Evolutionary conservation across 1,140 invertebrate species (phyloP).

Genomic region (Drosophila takahashii): DNA sequence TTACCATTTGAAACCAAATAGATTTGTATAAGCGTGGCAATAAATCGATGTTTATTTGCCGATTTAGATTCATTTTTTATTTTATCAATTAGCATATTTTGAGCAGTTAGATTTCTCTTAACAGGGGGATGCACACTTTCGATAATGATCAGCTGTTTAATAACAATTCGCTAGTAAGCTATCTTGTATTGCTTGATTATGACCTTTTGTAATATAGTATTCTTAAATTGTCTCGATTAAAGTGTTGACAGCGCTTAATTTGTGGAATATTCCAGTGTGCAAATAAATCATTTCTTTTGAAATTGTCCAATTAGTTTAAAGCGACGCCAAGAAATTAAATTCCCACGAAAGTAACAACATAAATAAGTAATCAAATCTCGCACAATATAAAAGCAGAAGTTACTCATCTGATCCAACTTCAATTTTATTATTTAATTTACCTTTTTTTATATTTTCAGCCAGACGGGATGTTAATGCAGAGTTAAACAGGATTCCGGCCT

Average conservation of each 20-base stretch:
- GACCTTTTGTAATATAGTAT: constrained; percentile 7
- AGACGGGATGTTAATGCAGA: constrained; percentile 7
- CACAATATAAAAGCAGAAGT: too few species aligned
- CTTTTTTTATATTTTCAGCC: constrained; percentile 31
- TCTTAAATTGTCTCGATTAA: constrained; percentile 23
- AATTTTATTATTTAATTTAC: not conserved
- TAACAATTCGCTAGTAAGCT: constrained; percentile 1
- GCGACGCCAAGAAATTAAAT: not conserved
- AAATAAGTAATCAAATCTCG: too few species aligned
- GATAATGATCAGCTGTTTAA: not conserved
- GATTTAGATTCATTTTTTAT: not conserved
- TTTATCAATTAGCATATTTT: not conserved
- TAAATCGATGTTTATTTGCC: not conserved
- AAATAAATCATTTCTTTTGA: not conserved
- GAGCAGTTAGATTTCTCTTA: not conserved
- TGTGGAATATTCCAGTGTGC: constrained; percentile 40
- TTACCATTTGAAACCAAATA: not conserved
- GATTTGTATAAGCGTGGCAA: constrained; percentile 7
- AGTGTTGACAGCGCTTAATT: constrained; percentile 40
- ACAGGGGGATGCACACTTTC: not conserved
- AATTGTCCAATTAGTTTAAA: not conserved
- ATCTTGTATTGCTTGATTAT: not conserved
- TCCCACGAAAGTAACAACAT: not conserved
- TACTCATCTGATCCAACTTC: not conserved
- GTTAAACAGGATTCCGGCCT: constrained; percentile 43